These are phyloP conservation scores for Pachliopta kotzebuea DNA, from an alignment of 2,888 invertebrate species.

Conservation along the genomic window DNA sequence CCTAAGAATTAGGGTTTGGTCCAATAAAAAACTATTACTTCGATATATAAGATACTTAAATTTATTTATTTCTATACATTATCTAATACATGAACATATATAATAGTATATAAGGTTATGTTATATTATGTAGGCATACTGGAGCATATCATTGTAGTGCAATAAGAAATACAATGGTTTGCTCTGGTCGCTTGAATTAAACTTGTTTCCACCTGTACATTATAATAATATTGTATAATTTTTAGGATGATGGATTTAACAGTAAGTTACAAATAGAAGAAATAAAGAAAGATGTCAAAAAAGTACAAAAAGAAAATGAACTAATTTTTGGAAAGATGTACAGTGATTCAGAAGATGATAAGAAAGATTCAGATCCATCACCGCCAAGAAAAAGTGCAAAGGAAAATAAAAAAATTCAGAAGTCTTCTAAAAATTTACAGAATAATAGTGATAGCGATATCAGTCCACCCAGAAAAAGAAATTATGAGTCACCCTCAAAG, in stretches of 20 bases:
- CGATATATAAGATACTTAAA: no score
- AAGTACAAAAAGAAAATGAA: constrained; percentile 67
- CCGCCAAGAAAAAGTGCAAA: constrained; percentile 38
- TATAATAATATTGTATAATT: constrained; percentile 8
- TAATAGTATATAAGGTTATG: no score
- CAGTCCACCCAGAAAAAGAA: constrained; percentile 56
- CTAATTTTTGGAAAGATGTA: constrained; percentile 74
- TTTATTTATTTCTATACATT: no score
- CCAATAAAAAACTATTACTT: no score
- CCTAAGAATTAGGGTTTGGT: no score
- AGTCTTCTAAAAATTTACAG: constrained; percentile 27
- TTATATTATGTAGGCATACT: no score
- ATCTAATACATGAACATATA: no score
- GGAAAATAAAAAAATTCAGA: constrained; percentile 25
- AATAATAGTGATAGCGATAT: constrained; percentile 56
- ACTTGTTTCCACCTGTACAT: no score
- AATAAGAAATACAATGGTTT: no score
- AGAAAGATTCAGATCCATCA: constrained; percentile 51
- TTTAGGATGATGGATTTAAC: constrained; percentile 74
- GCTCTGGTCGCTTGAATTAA: no score
- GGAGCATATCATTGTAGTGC: no score
- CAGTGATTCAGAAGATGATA: constrained; percentile 72
- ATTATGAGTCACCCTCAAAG: constrained; percentile 14
- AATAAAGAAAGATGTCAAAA: constrained; percentile 61
- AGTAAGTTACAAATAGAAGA: constrained; percentile 70